Percentiles rank a stretch among this genome's conserved stretches.
Conservation (phyloP, 2,797 vertebrate genomes). For the Siniperca undulata region DNA sequence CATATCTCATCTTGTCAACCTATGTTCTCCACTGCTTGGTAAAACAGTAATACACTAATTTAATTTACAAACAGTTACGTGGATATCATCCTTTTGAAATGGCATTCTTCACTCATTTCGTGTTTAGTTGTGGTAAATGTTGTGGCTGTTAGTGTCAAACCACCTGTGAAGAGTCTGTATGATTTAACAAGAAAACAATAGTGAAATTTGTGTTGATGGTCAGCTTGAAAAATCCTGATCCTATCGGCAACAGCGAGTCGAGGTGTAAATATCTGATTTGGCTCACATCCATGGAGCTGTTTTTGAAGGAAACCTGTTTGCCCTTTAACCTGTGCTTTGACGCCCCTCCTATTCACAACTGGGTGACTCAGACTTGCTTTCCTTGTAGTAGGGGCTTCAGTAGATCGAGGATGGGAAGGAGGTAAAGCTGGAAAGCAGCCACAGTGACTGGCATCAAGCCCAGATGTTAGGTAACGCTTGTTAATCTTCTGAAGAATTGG, state of each 20-base stretch:
- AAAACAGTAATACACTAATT: background rate
- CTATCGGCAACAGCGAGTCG: slow-evolving; percentile 4
- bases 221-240: background rate
- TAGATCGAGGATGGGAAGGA: slow-evolving; percentile 24
- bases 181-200: background rate
- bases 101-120: background rate
- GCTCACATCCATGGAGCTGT: slow-evolving; percentile 3
- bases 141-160: background rate
- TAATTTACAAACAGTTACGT: background rate
- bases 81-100: background rate
- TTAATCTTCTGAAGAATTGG: slow-evolving; percentile 32
- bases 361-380: slow-evolving; percentile 22
- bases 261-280: slow-evolving; percentile 37
- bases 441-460: slow-evolving; percentile 59
- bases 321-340: slow-evolving; percentile 9
- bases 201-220: background rate
- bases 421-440: slow-evolving; percentile 51
- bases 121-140: background rate
- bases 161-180: background rate
- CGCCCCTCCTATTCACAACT: slow-evolving; percentile 3
- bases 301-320: slow-evolving; percentile 22
- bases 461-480: slow-evolving; percentile 64
- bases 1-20: background rate
- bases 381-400: slow-evolving; percentile 17
- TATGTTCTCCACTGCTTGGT: background rate